These are phyloP conservation scores for Epicampocera succincta DNA, from an alignment of 2,888 invertebrate genomes.

Conservation along the genomic window DNA sequence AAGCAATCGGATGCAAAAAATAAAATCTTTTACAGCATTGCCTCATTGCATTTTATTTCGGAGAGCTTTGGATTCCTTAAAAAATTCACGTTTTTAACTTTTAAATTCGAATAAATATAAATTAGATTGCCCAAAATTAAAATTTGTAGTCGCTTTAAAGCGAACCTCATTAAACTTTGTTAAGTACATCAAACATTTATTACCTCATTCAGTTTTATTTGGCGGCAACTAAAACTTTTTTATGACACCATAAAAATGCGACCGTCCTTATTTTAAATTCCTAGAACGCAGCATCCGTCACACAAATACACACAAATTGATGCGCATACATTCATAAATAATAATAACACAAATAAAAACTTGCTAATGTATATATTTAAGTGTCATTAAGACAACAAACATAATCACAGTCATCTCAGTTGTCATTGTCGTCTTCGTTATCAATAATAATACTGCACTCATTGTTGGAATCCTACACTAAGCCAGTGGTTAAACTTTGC, in stretches of 20 bases:
- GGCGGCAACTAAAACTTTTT: background rate
- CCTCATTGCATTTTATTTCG: too few species aligned
- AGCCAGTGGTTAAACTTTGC: too few species aligned
- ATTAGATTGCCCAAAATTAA: too few species aligned
- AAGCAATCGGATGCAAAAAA: too few species aligned
- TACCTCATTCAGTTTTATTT: too few species aligned
- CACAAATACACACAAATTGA: background rate
- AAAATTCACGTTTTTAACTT: too few species aligned
- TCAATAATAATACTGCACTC: slow-evolving; percentile 7
- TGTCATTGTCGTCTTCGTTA: slow-evolving; percentile 2
- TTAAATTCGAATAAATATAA: too few species aligned
- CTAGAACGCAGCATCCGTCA: background rate
- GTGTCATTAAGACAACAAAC: slow-evolving; percentile 59
- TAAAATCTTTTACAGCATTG: too few species aligned
- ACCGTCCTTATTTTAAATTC: background rate
- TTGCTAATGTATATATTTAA: slow-evolving; percentile 61
- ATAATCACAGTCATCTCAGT: slow-evolving; percentile 23
- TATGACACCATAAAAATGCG: background rate
- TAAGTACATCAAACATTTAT: too few species aligned
- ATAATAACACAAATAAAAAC: slow-evolving; percentile 32
- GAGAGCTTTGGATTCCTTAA: too few species aligned
- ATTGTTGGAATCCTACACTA: background rate
- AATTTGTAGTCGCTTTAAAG: too few species aligned
- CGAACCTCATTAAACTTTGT: too few species aligned
- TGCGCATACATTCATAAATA: background rate